phyloP scores from a whole-genome alignment of 2,113 vertebrate species.

The Phocoena sinus region DNA sequence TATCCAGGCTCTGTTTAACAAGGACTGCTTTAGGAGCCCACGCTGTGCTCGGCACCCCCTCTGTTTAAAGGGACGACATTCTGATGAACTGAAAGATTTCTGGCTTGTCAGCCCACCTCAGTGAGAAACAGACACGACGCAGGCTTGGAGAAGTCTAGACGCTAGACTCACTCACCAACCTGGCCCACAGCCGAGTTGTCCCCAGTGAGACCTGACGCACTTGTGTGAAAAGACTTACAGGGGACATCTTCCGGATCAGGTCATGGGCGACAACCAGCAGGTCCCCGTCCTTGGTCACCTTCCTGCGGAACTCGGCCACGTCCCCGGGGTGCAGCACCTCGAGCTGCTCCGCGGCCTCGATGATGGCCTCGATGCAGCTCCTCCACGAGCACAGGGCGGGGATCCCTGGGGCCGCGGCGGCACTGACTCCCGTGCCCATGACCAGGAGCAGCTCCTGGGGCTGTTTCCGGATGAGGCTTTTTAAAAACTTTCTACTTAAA shows the following conservation, averaged over 20 bases:
- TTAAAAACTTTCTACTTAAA: slow-evolving; percentile 78
- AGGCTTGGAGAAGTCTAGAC: accelerated
- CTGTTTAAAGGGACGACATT: accelerated
- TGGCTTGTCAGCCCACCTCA: accelerated
- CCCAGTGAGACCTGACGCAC: accelerated
- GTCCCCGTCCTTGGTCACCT: slow-evolving; percentile 77
- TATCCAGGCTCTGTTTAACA: accelerated
- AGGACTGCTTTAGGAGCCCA: accelerated
- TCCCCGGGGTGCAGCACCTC: slow-evolving; percentile 80
- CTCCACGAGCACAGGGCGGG: slow-evolving; percentile 79
- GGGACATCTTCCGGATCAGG: slow-evolving; percentile 84
- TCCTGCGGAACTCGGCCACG: slow-evolving; percentile 75
- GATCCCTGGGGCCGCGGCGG: slow-evolving; percentile 78
- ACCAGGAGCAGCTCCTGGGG: slow-evolving; percentile 80
- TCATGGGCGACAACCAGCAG: slow-evolving; percentile 82
- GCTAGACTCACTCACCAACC: accelerated
- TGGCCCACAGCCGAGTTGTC: accelerated
- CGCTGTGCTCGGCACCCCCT: accelerated
- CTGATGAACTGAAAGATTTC: accelerated
- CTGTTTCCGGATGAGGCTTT: slow-evolving; percentile 79
- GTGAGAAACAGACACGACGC: accelerated
- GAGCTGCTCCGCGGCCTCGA: slow-evolving; percentile 79
- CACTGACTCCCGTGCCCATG: slow-evolving; percentile 79
- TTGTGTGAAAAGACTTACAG: slow-evolving; percentile 67
- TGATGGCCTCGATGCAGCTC: slow-evolving; percentile 79